Conservation (phyloP, 2,113 vertebrate species). For the Myodes glareolus region DNA sequence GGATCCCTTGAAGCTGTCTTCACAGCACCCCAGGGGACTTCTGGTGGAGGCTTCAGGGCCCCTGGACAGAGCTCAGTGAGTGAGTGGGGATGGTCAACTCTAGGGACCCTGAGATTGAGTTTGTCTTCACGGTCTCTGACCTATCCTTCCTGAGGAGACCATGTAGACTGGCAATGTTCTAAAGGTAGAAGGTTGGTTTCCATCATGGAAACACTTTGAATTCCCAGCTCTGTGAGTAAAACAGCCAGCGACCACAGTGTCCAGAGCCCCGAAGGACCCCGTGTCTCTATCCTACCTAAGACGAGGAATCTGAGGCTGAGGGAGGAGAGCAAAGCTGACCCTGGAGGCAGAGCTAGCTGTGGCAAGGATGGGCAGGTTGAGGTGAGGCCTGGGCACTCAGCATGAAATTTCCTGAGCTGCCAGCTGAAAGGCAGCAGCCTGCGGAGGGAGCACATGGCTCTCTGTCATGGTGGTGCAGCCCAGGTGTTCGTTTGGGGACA, state of each 20-base stretch:
- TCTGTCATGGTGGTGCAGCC: background rate
- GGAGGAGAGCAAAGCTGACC: background rate
- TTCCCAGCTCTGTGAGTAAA: background rate
- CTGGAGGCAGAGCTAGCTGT: background rate
- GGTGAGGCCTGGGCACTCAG: background rate
- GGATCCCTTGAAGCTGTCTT: too few relatives aligned
- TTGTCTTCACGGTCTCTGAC: background rate
- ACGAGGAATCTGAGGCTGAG: background rate
- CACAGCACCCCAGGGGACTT: background rate
- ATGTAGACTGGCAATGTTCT: too few relatives aligned
- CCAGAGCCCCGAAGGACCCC: rapidly evolving
- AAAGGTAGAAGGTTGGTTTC: background rate
- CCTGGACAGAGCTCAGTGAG: background rate
- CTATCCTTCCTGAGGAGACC: background rate
- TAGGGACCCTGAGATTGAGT: background rate
- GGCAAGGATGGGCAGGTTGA: background rate
- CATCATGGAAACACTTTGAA: background rate
- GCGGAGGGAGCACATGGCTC: background rate
- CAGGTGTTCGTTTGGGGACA: background rate
- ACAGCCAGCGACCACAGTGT: rapidly evolving
- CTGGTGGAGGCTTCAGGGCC: background rate
- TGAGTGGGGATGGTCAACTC: background rate
- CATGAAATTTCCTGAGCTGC: background rate
- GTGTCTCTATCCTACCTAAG: background rate
- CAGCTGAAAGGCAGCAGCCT: background rate